Evolutionary conservation across 2,113 vertebrate species (phyloP), one percentile per base, ranked within the genome.

Genomic region (Misgurnus anguillicaudatus): DNA sequence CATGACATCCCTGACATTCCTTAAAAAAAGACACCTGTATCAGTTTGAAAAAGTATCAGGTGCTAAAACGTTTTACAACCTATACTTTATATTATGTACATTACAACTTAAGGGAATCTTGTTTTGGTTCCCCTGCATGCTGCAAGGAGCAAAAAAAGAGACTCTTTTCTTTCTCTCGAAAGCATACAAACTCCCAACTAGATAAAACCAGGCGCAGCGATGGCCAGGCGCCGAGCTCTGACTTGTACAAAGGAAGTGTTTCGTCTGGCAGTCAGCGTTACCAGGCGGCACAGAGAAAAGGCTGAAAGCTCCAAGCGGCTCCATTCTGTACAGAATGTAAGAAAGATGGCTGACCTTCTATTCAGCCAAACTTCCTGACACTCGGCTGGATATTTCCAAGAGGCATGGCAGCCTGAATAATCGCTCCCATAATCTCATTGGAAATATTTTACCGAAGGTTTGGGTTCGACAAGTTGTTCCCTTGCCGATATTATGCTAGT

Each of bases 191-290:
- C 62, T 24, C 61, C 61, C 65, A 82, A 57, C 48, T 19, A 73
- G 61, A 78, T 73, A 61, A 82, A 74, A 73, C 41, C 69, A 63
- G 61, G 58, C 21, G 31, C 39, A 70, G 45, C 14, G 36, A 82
- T 78, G 73, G 81, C 64, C 38, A 51, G 31, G 51, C 66, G 19
- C 69, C 81, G 19, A 53, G 47, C 47, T 47, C 24, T 63, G 70
- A 69, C 70, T 79, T 67, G 87, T 24, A 87, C 87, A 90, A 83
- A 85, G 82, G 79, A 89, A 84, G 85, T 83, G 86, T 90, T 89
- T 89, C 80, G 83, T 82, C 86, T 89, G 81, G 57, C 70, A 80
- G 80, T 64, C 81, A 45, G 57, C 80, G 83, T 83, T 85, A 85
- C 84, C 78, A 78, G 55, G 78, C 63, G 72, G 10, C 61, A 81